Conservation (phyloP, 2,888 invertebrate species). For the Nudaria mundana region DNA sequence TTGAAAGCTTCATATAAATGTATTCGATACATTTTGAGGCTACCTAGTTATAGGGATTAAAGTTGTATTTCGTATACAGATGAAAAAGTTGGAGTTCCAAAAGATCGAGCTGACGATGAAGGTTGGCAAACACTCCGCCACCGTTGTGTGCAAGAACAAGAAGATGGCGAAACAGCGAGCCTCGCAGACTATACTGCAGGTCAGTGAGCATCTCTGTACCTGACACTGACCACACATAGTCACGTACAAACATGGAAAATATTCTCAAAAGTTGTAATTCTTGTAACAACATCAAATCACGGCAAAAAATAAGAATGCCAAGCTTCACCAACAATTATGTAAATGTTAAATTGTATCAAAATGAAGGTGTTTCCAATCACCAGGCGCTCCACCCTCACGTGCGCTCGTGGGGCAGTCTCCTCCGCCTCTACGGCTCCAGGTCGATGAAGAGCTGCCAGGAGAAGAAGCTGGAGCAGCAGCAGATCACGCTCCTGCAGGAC, state of each 20-base stretch:
- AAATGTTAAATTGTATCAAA: too few species aligned
- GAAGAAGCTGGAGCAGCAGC: slow-evolving; percentile 95
- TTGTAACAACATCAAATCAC: too few species aligned
- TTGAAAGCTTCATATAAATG: too few species aligned
- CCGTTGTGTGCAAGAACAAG: slow-evolving; percentile 97
- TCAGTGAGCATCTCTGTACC: too few species aligned
- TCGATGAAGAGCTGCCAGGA: slow-evolving; percentile 95
- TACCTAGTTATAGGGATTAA: too few species aligned
- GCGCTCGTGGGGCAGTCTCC: slow-evolving; percentile 95
- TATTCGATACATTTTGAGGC: too few species aligned
- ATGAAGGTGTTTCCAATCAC: not conserved
- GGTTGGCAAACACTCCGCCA: slow-evolving; percentile 95
- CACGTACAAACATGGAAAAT: too few species aligned
- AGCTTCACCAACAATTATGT: too few species aligned
- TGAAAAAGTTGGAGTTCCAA: slow-evolving; percentile 92
- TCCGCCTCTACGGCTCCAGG: slow-evolving; percentile 95
- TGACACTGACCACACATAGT: too few species aligned
- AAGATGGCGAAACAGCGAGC: slow-evolving; percentile 98
- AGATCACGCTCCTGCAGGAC: slow-evolving; percentile 91
- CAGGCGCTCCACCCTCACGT: slow-evolving; percentile 95
- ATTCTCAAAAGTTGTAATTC: too few species aligned
- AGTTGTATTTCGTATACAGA: slow-evolving; percentile 37
- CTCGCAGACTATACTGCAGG: slow-evolving; percentile 95
- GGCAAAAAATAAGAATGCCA: too few species aligned
- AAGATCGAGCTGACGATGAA: slow-evolving; percentile 97